Base-by-base conservation (phyloP, 2,797 vertebrate species). In the Steatocranus sp. region DNA sequence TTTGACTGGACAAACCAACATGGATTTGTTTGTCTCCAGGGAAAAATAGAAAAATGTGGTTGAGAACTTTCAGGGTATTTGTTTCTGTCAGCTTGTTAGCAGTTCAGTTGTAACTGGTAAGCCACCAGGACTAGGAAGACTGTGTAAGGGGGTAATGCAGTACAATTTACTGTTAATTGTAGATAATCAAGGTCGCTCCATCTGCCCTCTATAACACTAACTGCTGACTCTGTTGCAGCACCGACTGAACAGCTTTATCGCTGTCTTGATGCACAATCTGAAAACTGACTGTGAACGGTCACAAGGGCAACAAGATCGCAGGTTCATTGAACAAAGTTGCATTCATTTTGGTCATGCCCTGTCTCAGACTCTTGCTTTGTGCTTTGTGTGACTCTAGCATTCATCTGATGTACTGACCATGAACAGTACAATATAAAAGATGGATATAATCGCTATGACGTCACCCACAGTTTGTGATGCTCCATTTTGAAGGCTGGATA, bases 401-500 rank as follows among this genome's bases (percentile, higher is more conserved):
- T 15, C 23, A 5, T 27, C 63, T 43, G 63, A 43, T 25, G 38
- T 46, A 70, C 14, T 43, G 23, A 70, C 66, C 38, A 8, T 2
- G 46, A 15, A 27, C 38, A 0, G 38, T 0, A 2, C 20, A 0
- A 68, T 43, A 68, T 43, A 43, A 68, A 68, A 7, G 66, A 70
- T 43, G 8, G 63, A 43, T 46, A 25, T 27, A 68, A 68, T 25
- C 8, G 4, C 38, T 7, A 18, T 43, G 14, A 43, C 0, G 1
- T 43, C 20, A 43, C 14, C 38, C 63, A 11, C 11, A 11, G 23
- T 43, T 46, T 46, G 23, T 46, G 38, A 70, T 27, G 14, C 27
- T 70, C 1, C 38, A 25, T 0, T 70, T 70, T 43, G 14, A 68
- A 43, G 6, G 8, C 5, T 4, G 5, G 20, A 68, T 23, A 68